These are phyloP conservation scores for Grallaria varia DNA, from an alignment of 2,113 vertebrate genomes.

Conservation along the genomic window DNA sequence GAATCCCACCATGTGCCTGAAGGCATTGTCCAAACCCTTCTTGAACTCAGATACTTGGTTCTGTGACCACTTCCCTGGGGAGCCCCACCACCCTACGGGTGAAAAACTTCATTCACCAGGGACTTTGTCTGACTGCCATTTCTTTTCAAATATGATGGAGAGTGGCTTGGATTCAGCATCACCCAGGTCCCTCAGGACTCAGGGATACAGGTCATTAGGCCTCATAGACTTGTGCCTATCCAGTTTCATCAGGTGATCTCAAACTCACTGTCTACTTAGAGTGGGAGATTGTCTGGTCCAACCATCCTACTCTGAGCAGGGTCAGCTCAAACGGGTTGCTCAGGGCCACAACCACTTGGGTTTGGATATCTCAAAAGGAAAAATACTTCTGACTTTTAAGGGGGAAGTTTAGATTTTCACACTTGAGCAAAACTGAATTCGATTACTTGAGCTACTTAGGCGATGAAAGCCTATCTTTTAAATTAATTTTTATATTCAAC, in stretches of 20 bases:
- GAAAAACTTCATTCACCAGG: not conserved
- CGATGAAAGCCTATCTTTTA: not conserved
- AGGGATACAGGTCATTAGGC: not conserved
- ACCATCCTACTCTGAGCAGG: not conserved
- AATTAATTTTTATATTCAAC: not conserved
- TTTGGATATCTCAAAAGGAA: not conserved
- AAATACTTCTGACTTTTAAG: not conserved
- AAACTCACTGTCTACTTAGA: not conserved
- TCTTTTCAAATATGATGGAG: not conserved
- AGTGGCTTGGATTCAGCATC: not conserved
- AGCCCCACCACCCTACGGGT: not conserved
- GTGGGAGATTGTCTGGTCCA: not conserved
- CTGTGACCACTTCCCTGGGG: not conserved
- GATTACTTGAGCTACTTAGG: not conserved
- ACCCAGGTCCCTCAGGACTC: not conserved
- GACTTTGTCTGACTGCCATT: not conserved
- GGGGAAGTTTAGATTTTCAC: not conserved
- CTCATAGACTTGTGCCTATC: not conserved
- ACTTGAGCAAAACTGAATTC: not conserved
- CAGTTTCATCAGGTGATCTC: not conserved
- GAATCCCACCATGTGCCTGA: not conserved
- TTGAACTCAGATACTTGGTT: not conserved
- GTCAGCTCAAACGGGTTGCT: not conserved
- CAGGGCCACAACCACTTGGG: not conserved
- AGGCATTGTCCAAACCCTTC: accelerated